phyloP scores from a whole-genome alignment of 2,797 vertebrate genomes.

The Aquila chrysaetos region DNA sequence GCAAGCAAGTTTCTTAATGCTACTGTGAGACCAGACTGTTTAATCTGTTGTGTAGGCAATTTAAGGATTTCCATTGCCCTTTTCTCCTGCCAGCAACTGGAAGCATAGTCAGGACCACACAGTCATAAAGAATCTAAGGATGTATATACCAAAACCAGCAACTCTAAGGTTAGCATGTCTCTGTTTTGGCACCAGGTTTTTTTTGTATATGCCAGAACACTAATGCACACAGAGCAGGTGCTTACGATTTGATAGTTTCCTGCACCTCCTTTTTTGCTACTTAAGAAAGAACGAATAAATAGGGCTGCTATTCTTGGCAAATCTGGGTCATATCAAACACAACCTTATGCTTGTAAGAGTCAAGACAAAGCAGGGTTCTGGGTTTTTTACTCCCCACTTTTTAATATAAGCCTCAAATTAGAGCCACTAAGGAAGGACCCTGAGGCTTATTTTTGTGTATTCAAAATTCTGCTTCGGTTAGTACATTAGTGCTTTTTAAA shows the following conservation, averaged over 20 bases:
- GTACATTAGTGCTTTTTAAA: neutral
- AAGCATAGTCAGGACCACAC: neutral
- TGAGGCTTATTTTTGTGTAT: neutral
- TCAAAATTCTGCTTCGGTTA: neutral
- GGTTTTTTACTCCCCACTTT: neutral
- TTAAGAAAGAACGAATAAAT: neutral
- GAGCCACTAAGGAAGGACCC: neutral
- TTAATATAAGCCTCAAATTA: neutral
- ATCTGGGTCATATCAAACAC: neutral
- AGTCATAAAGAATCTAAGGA: neutral
- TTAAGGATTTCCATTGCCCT: neutral
- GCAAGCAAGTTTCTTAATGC: neutral
- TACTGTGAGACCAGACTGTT: neutral
- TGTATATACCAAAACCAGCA: neutral
- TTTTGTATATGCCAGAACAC: neutral
- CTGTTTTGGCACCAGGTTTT: neutral
- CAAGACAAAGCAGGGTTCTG: neutral
- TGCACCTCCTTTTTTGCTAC: neutral
- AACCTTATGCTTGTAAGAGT: neutral
- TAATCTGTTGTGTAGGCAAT: neutral
- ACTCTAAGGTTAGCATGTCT: neutral
- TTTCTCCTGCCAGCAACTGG: neutral
- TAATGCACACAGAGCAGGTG: neutral
- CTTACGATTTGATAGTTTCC: neutral
- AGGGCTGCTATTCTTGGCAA: neutral